Conservation (phyloP, 2,888 invertebrate species). For the Pantelozetes paolii region DNA sequence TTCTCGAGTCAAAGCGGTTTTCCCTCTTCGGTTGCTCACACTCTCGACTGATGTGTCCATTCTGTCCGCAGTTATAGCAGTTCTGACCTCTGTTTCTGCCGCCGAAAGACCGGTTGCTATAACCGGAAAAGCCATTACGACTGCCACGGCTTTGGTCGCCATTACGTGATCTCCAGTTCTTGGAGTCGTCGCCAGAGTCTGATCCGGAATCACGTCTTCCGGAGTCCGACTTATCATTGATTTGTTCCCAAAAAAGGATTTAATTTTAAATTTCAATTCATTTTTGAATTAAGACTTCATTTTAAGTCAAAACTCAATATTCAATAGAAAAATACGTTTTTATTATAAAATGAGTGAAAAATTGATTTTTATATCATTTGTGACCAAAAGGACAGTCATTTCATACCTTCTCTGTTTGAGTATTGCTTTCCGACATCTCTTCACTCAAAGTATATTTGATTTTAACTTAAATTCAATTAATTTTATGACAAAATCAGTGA, state of each 20-base stretch:
- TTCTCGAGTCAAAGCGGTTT: background rate
- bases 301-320: background rate
- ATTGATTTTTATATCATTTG: background rate
- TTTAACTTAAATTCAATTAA: background rate
- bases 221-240: background rate
- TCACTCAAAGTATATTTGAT: background rate
- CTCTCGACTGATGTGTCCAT: conserved; percentile 48
- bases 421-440: conserved; percentile 12
- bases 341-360: background rate
- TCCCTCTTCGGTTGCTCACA: conserved; percentile 42
- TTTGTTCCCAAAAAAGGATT: background rate
- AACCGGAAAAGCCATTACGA: background rate
- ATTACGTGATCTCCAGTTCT: conserved; percentile 5
- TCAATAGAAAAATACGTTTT: conserved; percentile 20
- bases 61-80: conserved; percentile 48
- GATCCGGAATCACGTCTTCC: conserved; percentile 13
- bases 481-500: background rate
- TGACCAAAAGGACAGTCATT: background rate
- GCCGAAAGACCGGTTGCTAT: conserved; percentile 3
- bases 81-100: conserved; percentile 23
- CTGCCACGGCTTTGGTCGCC: background rate
- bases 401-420: conserved; percentile 16
- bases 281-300: background rate
- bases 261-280: background rate
- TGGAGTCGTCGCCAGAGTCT: conserved; percentile 4